A percentile compares a stretch with the other conserved stretches of the same genome.
Conservation (phyloP, 2,888 invertebrate genomes). For the Amiota minor region DNA sequence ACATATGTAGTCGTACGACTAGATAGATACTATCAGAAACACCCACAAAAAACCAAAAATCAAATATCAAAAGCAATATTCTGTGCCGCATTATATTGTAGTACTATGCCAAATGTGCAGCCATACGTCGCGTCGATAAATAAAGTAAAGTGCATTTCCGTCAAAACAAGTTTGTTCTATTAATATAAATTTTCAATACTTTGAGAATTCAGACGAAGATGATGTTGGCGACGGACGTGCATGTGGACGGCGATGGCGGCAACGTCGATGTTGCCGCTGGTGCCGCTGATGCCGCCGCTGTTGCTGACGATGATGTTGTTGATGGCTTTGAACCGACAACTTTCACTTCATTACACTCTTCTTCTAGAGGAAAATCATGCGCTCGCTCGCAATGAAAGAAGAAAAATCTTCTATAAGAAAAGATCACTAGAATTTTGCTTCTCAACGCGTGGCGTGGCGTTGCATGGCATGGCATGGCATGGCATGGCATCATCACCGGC, state of each 20-base stretch:
- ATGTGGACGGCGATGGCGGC: constrained; percentile 57
- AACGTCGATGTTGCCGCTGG: constrained; percentile 19
- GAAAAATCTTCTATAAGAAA: not conserved
- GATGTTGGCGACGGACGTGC: not conserved
- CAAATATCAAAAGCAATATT: too few species aligned
- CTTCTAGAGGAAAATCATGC: not conserved
- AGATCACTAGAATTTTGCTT: constrained; percentile 23
- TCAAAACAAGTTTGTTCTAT: constrained; percentile 67
- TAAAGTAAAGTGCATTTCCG: constrained; percentile 67
- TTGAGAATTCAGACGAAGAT: constrained; percentile 62
- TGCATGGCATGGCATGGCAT: not conserved
- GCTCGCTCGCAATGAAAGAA: not conserved
- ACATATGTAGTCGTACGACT: not conserved
- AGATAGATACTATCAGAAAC: constrained; percentile 25
- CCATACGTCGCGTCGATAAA: constrained; percentile 59
- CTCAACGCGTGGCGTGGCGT: constrained; percentile 12
- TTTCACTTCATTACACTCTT: constrained; percentile 24
- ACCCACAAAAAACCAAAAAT: not conserved
- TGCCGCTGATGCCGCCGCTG: not conserved
- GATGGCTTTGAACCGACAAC: constrained; percentile 7
- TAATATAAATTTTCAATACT: constrained; percentile 65
- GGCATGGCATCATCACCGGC: too few species aligned
- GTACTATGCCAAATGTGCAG: constrained; percentile 8
- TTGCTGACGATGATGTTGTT: not conserved
- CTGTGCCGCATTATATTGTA: too few species aligned